These are phyloP conservation scores for Microplitis demolitor DNA, from an alignment of 1,140 invertebrate genomes.

Conservation along the genomic window DNA sequence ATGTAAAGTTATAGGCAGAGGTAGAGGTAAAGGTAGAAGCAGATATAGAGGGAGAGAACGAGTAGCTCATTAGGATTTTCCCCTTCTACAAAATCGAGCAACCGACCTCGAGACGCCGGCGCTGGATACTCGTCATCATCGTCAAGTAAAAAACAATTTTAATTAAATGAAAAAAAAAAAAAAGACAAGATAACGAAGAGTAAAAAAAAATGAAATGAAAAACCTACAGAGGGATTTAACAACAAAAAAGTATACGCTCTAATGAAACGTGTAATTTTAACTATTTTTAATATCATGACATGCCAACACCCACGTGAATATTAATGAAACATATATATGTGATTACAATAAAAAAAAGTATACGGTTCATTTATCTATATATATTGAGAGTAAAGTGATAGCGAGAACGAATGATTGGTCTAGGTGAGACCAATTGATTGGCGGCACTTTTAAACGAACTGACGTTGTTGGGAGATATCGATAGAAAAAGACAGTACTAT, in stretches of 20 bases:
- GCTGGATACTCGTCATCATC: conserved; percentile 1
- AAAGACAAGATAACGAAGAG: background rate
- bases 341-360: background rate
- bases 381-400: background rate
- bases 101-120: conserved; percentile 24
- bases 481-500: background rate
- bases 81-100: conserved; percentile 31
- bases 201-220: background rate
- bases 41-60: background rate
- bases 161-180: background rate
- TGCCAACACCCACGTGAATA: background rate
- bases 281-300: background rate
- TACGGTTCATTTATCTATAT: too few relatives aligned
- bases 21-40: conserved; percentile 9
- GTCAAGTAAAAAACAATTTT: background rate
- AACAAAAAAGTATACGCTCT: background rate
- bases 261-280: background rate
- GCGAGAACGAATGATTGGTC: conserved; percentile 1
- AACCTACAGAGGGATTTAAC: background rate
- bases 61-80: conserved; percentile 42
- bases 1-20: conserved; percentile 13
- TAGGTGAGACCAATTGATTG: conserved; percentile 3
- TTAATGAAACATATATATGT: background rate
- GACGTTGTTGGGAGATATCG: background rate
- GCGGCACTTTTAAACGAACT: background rate